Evolutionary conservation across 2,113 vertebrate genomes (phyloP).

Genomic region (Corydoras maculifer): DNA sequence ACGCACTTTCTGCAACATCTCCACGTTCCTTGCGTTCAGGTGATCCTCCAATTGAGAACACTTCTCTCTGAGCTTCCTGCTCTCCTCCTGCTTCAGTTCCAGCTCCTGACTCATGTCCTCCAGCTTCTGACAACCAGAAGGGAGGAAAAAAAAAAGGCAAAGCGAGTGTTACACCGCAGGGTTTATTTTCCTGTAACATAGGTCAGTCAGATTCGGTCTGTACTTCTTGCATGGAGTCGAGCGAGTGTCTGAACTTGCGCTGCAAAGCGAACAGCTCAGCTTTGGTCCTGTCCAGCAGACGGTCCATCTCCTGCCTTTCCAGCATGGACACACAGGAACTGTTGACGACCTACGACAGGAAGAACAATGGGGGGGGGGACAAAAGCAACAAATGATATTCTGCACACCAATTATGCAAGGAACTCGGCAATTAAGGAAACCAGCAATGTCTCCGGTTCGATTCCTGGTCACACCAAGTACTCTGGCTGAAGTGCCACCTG

Average conservation of each 20-base stretch:
- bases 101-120: constrained; percentile 62
- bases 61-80: constrained; percentile 50
- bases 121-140: constrained; percentile 51
- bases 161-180: background rate
- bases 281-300: constrained; percentile 57
- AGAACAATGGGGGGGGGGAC: background rate
- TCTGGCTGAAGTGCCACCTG: too few relatives aligned
- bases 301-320: constrained; percentile 64
- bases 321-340: constrained; percentile 46
- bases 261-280: constrained; percentile 62
- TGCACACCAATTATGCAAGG: too few relatives aligned
- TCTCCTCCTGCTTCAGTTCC: constrained; percentile 51
- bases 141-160: background rate
- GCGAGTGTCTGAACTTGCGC: constrained; percentile 52
- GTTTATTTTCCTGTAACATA: background rate
- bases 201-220: background rate
- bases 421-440: too few relatives aligned
- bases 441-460: too few relatives aligned
- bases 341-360: background rate
- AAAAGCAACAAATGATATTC: too few relatives aligned
- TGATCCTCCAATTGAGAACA: constrained; percentile 56
- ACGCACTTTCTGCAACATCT: too few relatives aligned
- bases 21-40: constrained; percentile 18
- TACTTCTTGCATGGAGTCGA: constrained; percentile 65
- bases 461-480: too few relatives aligned